phyloP scores from a whole-genome alignment of 37 sponge, comb jelly and placozoan genomes.

The Ephydatia muelleri region DNA sequence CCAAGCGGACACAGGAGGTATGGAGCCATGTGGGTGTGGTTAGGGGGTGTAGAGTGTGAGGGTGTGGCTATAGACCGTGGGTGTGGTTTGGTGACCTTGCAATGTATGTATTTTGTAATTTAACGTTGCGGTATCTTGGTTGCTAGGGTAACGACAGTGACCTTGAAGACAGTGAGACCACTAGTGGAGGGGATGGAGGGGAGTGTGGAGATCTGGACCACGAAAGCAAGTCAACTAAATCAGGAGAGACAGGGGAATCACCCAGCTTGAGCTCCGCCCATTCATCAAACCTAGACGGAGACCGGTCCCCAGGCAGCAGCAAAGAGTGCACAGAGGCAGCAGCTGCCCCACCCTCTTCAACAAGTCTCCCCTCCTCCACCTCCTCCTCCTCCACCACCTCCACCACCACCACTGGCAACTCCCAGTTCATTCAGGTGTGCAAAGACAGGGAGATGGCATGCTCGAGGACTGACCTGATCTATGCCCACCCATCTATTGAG shows the following conservation, averaged over 20 bases:
- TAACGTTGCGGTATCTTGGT: neutral
- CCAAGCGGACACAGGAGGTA: conserved; percentile 24
- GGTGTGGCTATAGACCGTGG: neutral
- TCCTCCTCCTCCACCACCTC: no score
- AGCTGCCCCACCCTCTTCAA: neutral
- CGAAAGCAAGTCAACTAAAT: neutral
- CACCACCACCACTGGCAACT: conserved; percentile 19
- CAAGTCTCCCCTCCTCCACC: no score
- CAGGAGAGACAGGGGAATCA: conserved; percentile 32
- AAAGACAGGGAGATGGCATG: conserved; percentile 51
- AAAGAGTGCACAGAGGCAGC: neutral
- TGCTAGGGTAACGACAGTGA: neutral
- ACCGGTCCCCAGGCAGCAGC: conserved; percentile 29
- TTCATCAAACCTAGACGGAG: conserved; percentile 13
- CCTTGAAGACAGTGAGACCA: conserved; percentile 7
- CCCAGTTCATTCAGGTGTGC: conserved; percentile 32
- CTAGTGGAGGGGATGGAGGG: conserved; percentile 54
- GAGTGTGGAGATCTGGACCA: conserved; percentile 27
- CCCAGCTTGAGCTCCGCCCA: conserved; percentile 28
- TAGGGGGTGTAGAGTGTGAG: neutral
- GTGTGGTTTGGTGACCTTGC: neutral
- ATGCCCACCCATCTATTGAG: conserved; percentile 42
- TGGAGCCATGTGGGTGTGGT: neutral
- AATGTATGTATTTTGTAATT: neutral
- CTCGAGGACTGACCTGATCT: conserved; percentile 64